Evolutionary conservation across 2,113 vertebrate species (phyloP).

Genomic region (Rallus limicola): DNA sequence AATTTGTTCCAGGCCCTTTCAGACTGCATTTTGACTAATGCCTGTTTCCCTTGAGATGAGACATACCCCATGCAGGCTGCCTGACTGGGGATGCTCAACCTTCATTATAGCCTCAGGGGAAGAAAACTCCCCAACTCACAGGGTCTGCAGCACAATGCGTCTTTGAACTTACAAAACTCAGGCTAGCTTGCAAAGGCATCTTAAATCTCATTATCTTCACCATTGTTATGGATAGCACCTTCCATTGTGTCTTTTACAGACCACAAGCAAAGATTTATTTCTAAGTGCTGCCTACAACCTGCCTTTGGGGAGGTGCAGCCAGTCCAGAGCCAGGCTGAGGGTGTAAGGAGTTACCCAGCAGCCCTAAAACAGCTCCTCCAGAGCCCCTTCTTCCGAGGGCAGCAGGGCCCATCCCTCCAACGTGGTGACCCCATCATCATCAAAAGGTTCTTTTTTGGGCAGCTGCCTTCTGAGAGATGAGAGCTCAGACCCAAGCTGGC

Average conservation of each 20-base stretch:
- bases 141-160: accelerated
- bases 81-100: background rate
- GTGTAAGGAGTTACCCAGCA: background rate
- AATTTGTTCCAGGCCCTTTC: background rate
- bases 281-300: background rate
- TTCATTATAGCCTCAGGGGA: background rate
- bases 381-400: background rate
- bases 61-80: background rate
- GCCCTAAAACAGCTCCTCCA: background rate
- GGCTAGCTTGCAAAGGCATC: background rate
- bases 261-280: background rate
- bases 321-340: accelerated
- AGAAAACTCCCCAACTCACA: background rate
- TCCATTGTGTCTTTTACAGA: background rate
- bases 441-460: background rate
- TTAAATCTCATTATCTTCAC: constrained; percentile 52
- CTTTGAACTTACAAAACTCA: background rate
- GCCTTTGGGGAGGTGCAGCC: background rate
- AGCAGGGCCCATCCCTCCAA: background rate
- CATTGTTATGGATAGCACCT: background rate
- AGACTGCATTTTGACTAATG: constrained; percentile 9
- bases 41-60: background rate
- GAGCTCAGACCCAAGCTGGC: background rate
- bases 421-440: accelerated
- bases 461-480: background rate